Evolutionary conservation across 37 sponge, comb jelly and placozoan genomes (phyloP).

Genomic region (Haliclona indistincta): DNA sequence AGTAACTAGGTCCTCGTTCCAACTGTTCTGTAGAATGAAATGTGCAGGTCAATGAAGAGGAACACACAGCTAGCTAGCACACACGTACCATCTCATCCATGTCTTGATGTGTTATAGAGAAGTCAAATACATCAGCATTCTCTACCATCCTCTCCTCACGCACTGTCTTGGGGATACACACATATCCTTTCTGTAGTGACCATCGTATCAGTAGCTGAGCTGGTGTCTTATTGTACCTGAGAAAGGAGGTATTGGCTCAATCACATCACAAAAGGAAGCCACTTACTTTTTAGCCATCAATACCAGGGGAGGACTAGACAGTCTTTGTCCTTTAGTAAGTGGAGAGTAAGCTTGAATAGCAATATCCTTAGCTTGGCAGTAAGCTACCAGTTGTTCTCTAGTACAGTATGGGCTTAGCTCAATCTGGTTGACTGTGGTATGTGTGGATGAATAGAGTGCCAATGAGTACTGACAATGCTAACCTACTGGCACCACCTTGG

Average conservation of each 20-base stretch:
- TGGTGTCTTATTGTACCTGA: slow-evolving; percentile 68
- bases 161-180: slow-evolving; percentile 76
- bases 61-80: neutral
- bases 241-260: too few species aligned
- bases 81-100: slow-evolving; percentile 67
- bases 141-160: slow-evolving; percentile 73
- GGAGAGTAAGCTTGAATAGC: slow-evolving; percentile 77
- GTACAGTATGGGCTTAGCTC: slow-evolving; percentile 75
- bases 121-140: slow-evolving; percentile 84
- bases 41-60: neutral
- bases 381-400: slow-evolving; percentile 62
- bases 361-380: slow-evolving; percentile 67
- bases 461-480: neutral
- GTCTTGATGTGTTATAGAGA: slow-evolving; percentile 71
- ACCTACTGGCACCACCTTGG: slow-evolving; percentile 66
- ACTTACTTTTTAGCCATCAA: slow-evolving; percentile 66
- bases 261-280: too few species aligned
- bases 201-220: slow-evolving; percentile 86
- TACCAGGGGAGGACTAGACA: slow-evolving; percentile 54
- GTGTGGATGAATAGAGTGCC: neutral
- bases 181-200: slow-evolving; percentile 77
- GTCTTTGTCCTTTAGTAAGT: slow-evolving; percentile 65
- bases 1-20: slow-evolving; percentile 42
- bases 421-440: slow-evolving; percentile 71
- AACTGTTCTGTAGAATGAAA: slow-evolving; percentile 25